These are phyloP conservation scores for Apogon hyalosoma DNA, from an alignment of 2,797 vertebrate species.

Conservation along the genomic window DNA sequence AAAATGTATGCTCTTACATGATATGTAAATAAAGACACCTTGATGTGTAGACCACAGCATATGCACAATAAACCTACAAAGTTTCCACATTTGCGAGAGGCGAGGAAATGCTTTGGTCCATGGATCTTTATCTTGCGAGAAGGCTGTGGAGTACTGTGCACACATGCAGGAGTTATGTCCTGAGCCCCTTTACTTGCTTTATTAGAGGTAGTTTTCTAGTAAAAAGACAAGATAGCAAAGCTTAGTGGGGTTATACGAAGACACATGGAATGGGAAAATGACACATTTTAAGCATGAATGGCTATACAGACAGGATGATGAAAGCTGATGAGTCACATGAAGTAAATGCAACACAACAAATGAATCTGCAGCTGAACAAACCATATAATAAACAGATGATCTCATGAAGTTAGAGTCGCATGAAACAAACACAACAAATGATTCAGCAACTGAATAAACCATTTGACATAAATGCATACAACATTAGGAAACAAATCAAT, in stretches of 20 bases:
- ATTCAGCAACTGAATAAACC: conserved; percentile 11
- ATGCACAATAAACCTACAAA: conserved; percentile 72
- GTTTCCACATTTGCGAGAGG: conserved; percentile 75
- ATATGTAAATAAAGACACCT: conserved; percentile 9
- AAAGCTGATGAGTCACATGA: neutral
- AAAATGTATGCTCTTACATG: neutral
- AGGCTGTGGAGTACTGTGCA: conserved; percentile 58
- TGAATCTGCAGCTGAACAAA: conserved; percentile 11
- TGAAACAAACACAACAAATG: conserved; percentile 13
- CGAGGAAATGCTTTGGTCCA: conserved; percentile 80
- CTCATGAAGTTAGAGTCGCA: conserved; percentile 25
- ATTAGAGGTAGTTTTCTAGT: conserved; percentile 80
- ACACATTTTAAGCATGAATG: conserved; percentile 25
- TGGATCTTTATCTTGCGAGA: conserved; percentile 75
- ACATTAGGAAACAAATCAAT: conserved; percentile 16
- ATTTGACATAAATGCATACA: conserved; percentile 11
- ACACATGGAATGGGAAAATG: conserved; percentile 41
- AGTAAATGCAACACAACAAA: neutral
- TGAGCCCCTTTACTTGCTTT: conserved; percentile 78
- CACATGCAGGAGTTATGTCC: conserved; percentile 72
- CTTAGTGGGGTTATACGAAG: conserved; percentile 63
- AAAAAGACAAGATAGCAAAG: conserved; percentile 77
- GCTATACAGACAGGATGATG: conserved; percentile 1
- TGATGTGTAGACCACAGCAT: conserved; percentile 16
- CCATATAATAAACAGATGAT: conserved; percentile 14